Evolutionary conservation across 2,113 vertebrate species (phyloP).

Genomic region (Equus przewalskii): DNA sequence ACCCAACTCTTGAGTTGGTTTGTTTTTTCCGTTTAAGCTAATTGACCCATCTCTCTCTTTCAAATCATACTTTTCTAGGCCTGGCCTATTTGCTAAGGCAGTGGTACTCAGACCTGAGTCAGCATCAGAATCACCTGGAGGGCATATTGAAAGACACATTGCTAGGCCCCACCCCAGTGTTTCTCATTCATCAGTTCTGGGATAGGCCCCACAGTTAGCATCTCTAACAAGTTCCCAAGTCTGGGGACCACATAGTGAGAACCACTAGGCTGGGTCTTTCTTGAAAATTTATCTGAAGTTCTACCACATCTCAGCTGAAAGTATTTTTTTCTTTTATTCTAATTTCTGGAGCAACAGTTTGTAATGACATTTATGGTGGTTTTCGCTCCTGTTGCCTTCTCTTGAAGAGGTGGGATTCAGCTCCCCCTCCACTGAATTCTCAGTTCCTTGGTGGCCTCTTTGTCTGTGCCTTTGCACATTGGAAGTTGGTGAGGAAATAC

Average conservation of each 20-base stretch:
- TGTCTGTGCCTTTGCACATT: not conserved
- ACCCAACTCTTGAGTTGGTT: not conserved
- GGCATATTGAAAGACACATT: not conserved
- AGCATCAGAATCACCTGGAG: not conserved
- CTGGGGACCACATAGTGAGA: not conserved
- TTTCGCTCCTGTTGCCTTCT: not conserved
- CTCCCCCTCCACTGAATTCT: not conserved
- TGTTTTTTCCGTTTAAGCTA: not conserved
- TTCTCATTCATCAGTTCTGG: not conserved
- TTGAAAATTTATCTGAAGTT: not conserved
- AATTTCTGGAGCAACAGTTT: not conserved
- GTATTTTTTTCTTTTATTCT: not conserved
- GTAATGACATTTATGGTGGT: not conserved
- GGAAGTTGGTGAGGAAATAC: not conserved
- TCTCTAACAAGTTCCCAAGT: not conserved
- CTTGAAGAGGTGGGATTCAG: not conserved
- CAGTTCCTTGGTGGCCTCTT: not conserved
- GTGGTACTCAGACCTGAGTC: not conserved
- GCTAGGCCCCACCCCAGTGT: not conserved
- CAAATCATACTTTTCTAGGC: not conserved
- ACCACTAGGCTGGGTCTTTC: not conserved
- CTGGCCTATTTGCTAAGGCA: not conserved
- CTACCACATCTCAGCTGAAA: not conserved
- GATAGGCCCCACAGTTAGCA: too few species aligned
- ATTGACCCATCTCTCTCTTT: not conserved